A percentile compares a stretch with the other conserved stretches of the same genome.
These are phyloP conservation scores for Danaus chrysippus DNA, from an alignment of 2,888 invertebrate genomes.

Conservation along the genomic window DNA sequence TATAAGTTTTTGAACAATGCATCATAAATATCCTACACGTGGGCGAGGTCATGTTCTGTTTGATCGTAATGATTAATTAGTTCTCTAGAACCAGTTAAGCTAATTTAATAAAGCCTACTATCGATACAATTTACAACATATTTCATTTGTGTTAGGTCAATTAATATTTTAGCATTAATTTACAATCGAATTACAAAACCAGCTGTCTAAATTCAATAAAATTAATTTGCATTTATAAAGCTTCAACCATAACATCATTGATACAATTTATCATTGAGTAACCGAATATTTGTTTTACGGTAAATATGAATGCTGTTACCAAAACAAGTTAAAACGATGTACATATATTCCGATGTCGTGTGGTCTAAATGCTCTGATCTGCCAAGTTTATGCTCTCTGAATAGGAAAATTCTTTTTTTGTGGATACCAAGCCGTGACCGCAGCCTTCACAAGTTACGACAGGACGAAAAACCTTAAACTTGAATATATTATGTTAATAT, in stretches of 20 bases:
- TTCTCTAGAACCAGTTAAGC: slow-evolving; percentile 23
- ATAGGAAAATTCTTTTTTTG: slow-evolving; percentile 40
- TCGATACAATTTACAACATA: slow-evolving; percentile 16
- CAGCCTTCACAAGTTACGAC: slow-evolving; percentile 39
- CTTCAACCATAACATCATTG: not conserved
- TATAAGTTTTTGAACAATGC: slow-evolving; percentile 8
- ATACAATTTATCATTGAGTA: not conserved
- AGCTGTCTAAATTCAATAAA: slow-evolving; percentile 3
- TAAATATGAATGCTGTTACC: no score
- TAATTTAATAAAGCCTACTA: slow-evolving; percentile 23
- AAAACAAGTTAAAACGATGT: no score
- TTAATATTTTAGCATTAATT: slow-evolving; percentile 22
- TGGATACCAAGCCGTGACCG: slow-evolving; percentile 36
- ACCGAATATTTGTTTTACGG: not conserved
- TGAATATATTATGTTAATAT: slow-evolving; percentile 48
- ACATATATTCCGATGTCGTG: slow-evolving; percentile 7
- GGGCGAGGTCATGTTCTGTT: slow-evolving; percentile 24
- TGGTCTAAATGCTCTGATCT: slow-evolving; percentile 30
- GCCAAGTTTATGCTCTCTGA: slow-evolving; percentile 38
- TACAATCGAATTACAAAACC: not conserved
- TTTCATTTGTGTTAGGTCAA: slow-evolving; percentile 20
- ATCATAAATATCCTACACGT: slow-evolving; percentile 18
- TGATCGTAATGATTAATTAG: slow-evolving; percentile 25
- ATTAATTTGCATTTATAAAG: not conserved
- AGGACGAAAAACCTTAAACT: slow-evolving; percentile 41